Percentiles rank a stretch among this genome's conserved stretches.
These are phyloP conservation scores for Psittacula derbiana DNA, from an alignment of 2,797 vertebrate genomes.

Conservation along the genomic window DNA sequence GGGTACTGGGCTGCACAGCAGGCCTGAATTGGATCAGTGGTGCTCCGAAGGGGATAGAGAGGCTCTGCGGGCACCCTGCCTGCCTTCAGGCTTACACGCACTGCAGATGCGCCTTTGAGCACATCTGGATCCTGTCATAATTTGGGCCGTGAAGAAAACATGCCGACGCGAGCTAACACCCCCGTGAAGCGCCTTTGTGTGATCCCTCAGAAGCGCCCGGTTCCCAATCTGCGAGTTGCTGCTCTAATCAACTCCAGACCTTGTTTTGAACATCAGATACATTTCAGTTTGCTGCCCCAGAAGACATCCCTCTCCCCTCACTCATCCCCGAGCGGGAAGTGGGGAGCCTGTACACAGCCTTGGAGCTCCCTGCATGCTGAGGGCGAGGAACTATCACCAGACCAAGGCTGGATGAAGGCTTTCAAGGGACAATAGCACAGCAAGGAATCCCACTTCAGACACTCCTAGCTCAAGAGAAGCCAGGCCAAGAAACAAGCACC, in stretches of 20 bases:
- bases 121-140: slow-evolving; percentile 58
- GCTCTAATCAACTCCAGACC: slow-evolving; percentile 55
- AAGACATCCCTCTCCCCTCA: not conserved
- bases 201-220: slow-evolving; percentile 50
- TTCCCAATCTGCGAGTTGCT: slow-evolving; percentile 23
- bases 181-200: slow-evolving; percentile 34
- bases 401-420: not conserved
- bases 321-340: not conserved
- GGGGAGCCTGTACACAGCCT: not conserved
- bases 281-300: not conserved
- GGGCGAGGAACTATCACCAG: fast-evolving
- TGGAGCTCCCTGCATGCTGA: not conserved
- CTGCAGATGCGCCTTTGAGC: not conserved
- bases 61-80: not conserved
- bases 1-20: not conserved
- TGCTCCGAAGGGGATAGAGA: not conserved
- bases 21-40: not conserved
- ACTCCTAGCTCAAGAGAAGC: not conserved
- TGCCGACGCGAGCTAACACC: slow-evolving; percentile 9
- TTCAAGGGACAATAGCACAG: not conserved
- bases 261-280: slow-evolving; percentile 29
- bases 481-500: not conserved
- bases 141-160: not conserved
- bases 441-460: not conserved
- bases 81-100: not conserved